Conservation (phyloP, 2,888 invertebrate species). For the Amblyjoppa fuscipennis region DNA sequence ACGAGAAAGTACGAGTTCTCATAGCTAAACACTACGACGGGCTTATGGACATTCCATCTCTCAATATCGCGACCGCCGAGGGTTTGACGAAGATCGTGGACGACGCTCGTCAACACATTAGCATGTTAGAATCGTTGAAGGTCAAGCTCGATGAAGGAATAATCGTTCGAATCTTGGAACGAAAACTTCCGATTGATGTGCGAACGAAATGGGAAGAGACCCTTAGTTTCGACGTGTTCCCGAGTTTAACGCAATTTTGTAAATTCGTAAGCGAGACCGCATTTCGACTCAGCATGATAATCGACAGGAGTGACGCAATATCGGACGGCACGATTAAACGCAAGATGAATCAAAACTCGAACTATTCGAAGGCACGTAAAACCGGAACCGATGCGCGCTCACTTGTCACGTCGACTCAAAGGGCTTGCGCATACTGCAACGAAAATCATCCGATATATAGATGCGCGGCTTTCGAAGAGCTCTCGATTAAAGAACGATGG, state of each 20-base stretch:
- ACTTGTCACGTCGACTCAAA: neutral
- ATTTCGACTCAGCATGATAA: slow-evolving; percentile 2
- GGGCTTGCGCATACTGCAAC: slow-evolving; percentile 37
- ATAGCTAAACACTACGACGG: slow-evolving; percentile 53
- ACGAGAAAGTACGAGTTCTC: slow-evolving; percentile 59
- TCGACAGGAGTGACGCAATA: neutral
- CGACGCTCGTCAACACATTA: slow-evolving; percentile 66
- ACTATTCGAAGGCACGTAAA: slow-evolving; percentile 9
- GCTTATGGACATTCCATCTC: slow-evolving; percentile 28
- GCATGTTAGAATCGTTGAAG: slow-evolving; percentile 54
- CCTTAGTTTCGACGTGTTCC: slow-evolving; percentile 19
- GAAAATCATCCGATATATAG: no score
- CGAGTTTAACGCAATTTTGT: slow-evolving; percentile 15
- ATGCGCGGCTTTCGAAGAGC: no score
- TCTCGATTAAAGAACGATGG: no score
- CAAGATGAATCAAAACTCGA: neutral
- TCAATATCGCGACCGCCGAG: slow-evolving; percentile 11
- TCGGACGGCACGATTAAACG: slow-evolving; percentile 6
- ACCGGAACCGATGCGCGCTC: slow-evolving; percentile 1
- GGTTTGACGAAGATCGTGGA: slow-evolving; percentile 15
- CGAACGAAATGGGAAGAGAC: slow-evolving; percentile 35
- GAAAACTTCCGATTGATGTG: slow-evolving; percentile 18
- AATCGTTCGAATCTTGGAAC: neutral
- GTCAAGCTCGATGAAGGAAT: slow-evolving; percentile 28
- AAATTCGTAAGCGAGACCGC: slow-evolving; percentile 40